These are phyloP conservation scores for Lampropteryx suffumata DNA, from an alignment of 2,888 invertebrate genomes.

Conservation along the genomic window DNA sequence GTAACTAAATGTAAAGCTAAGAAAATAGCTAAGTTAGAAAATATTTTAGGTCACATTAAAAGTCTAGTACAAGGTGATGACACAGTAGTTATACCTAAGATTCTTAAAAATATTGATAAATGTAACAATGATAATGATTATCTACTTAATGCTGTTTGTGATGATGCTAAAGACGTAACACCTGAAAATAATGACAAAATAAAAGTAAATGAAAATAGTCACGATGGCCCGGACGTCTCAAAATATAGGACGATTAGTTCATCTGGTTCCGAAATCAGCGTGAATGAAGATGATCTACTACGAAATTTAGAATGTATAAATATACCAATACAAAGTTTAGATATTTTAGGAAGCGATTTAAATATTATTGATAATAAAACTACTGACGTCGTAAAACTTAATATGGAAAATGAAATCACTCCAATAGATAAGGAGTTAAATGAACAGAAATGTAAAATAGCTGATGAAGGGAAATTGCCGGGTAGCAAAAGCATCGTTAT, in stretches of 20 bases:
- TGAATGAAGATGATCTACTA: constrained; percentile 52
- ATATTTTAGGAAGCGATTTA: not conserved
- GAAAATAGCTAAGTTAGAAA: constrained; percentile 53
- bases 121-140: not conserved
- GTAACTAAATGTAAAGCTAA: constrained; percentile 25
- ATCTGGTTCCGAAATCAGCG: constrained; percentile 43
- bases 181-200: not conserved
- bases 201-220: not conserved
- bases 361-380: not conserved
- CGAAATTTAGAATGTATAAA: constrained; percentile 55
- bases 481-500: no score
- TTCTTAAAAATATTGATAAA: constrained; percentile 1
- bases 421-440: not conserved
- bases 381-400: not conserved
- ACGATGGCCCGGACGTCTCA: not conserved
- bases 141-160: not conserved
- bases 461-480: no score
- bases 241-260: constrained; percentile 25
- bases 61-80: constrained; percentile 14
- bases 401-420: not conserved
- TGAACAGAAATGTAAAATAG: not conserved
- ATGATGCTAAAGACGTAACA: not conserved
- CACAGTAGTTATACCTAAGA: constrained; percentile 10
- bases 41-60: constrained; percentile 51
- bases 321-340: constrained; percentile 43